Evolutionary conservation across 2,888 invertebrate species (phyloP), one percentile per base, ranked within the genome.

Genomic region (Drosophila borborema): DNA sequence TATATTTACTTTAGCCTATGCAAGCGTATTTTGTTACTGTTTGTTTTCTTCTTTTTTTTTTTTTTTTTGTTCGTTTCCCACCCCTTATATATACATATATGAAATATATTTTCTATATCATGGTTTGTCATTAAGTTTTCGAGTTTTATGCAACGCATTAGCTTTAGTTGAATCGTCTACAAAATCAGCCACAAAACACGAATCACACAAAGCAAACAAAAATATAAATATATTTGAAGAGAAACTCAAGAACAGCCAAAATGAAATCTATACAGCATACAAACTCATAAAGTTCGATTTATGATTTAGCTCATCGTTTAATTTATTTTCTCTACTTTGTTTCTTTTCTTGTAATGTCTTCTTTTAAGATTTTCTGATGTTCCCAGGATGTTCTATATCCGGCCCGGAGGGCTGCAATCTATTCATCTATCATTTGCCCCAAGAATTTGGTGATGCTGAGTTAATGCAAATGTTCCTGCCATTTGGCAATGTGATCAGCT

Each of bases 391-490:
- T 95, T 98, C 97, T 93, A 97, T 98, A 95, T 97, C 97, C 93
- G 99, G 99, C 93, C 99, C 99, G 89, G 99, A 99, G 95, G 99
- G 99, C 93, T 99, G 99, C 95, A 99, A 99, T 94, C 96, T 99
- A 91, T 99, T 99, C 96, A 99, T 99, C 95, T 99, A 99, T 95
- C 99, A 99, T 95, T 96, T 99, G 94, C 99, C 99, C 87, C 99
- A 99, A 95, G 99, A 99, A 95, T 99, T 99, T 93, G 99, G 99
- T 69, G 99, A 99, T 94, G 96, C 97, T 77, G 99, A 99, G 94
- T 96, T 99, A 93, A 99, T 99, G 96, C 99, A 99, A 95, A 99
- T 99, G 99, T 99, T 99, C 94, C 95, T 99, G 94, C 99, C 99
- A 79, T 99, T 99, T 94, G 99, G 99, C 91, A 99, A 98, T 94